Base-by-base conservation (phyloP, 2,797 vertebrate genomes). In the Odontamblyopus rebecca region DNA sequence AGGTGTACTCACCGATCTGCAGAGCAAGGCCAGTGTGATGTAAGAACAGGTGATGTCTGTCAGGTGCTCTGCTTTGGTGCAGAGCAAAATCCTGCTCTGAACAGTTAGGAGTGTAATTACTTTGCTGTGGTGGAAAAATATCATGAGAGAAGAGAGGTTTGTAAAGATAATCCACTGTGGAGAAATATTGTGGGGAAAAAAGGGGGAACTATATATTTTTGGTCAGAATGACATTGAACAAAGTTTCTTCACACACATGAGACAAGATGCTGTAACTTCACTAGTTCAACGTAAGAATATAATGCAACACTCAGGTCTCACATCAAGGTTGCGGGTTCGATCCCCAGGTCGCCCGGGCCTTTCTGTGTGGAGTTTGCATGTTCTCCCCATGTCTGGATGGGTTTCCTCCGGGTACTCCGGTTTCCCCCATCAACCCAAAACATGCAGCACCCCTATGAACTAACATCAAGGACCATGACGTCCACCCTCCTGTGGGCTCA, bases 1-100 rank as follows among this genome's bases (percentile, higher is more conserved):
- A 27, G 68, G 50, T 75, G 86, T 32, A 64, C 67, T 23, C 66
- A 69, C 64, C 65, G 73, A 67, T 74, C 76, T 67, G 62, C 5
- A 2, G 67, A 72, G 53, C 70, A 74, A 75, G 65, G 56, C 64
- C 72, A 75, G 60, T 68, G 44, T 86, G 84, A 87, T 82, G 83
- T 78, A 85, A 85, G 62, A 79, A 51, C 72, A 78, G 69, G 66
- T 73, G 65, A 80, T 77, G 73, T 68, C 56, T 41, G 13, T 80
- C 80, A 78, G 64, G 76, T 67, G 54, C 67, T 61, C 68, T 29
- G 54, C 71, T 71, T 23, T n/a, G 66, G 57, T 73, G 83, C 81
- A 85, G 81, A 80, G 79, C 67, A 86, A 74, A 63, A 56, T 73
- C 64, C 50, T 53, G 70, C 27, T 27, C 35, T 6, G 7, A 73